Conservation (phyloP, 2,888 invertebrate genomes). For the Drosophila villosipedis region DNA sequence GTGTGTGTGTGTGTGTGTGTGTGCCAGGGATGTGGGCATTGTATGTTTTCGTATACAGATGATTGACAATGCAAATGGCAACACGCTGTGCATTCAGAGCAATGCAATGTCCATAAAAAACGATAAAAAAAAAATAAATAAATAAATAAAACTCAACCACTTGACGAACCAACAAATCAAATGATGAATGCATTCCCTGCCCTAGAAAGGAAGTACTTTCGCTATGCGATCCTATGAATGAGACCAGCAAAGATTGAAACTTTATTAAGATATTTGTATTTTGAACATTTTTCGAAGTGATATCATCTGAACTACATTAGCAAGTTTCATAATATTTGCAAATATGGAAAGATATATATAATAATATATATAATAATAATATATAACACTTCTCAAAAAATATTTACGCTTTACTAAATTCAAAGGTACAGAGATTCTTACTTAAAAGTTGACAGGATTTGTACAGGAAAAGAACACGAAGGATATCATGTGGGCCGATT, state of each 20-base stretch:
- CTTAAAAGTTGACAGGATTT: neutral
- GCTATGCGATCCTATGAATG: neutral
- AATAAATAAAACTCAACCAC: neutral
- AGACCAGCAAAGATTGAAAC: neutral
- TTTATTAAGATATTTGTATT: neutral
- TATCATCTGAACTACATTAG: neutral
- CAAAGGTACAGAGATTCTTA: neutral
- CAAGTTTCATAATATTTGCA: neutral
- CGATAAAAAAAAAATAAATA: neutral
- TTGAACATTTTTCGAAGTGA: neutral
- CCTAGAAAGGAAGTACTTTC: neutral
- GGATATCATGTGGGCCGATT: slow-evolving; percentile 14
- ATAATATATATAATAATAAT: too few species aligned
- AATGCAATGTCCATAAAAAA: neutral
- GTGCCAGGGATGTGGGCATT: neutral
- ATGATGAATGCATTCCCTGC: slow-evolving; percentile 11
- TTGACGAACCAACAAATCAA: slow-evolving; percentile 30
- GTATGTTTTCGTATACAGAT: slow-evolving; percentile 20
- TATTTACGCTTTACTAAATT: neutral
- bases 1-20: neutral
- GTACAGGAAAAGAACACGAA: neutral
- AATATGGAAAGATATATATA: too few species aligned
- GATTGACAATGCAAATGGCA: slow-evolving; percentile 61
- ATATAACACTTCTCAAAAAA: too few species aligned
- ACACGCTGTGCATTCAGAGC: slow-evolving; percentile 46